Conservation (phyloP, 2,113 vertebrate genomes). For the Tiliqua scincoides region DNA sequence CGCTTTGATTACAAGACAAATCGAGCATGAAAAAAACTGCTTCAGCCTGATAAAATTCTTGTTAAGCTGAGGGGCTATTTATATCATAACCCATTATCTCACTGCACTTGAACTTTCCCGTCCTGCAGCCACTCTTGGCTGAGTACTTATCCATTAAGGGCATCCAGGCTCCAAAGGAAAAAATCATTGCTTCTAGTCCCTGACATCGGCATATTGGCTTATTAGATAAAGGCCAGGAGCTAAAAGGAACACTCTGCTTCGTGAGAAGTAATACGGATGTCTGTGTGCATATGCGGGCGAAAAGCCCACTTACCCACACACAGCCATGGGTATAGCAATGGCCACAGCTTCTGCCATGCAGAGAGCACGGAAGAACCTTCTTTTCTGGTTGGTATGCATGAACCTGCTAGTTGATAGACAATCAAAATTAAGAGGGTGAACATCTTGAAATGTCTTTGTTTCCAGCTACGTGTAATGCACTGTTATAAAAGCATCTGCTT, state of each 20-base stretch:
- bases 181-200: conserved; percentile 18
- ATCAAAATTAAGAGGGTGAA: neutral
- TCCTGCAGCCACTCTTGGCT: conserved; percentile 29
- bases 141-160: conserved; percentile 24
- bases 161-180: conserved; percentile 24
- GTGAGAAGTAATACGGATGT: neutral
- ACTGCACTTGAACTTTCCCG: conserved; percentile 54
- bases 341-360: neutral
- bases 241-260: neutral
- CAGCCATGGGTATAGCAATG: neutral
- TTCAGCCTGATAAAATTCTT: conserved; percentile 62
- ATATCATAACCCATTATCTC: conserved; percentile 59
- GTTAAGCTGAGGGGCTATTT: conserved; percentile 59
- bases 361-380: neutral
- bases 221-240: conserved; percentile 16
- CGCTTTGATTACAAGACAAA: conserved; percentile 60
- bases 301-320: too few relatives aligned
- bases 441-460: neutral
- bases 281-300: too few relatives aligned
- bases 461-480: neutral
- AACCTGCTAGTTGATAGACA: neutral
- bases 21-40: conserved; percentile 48
- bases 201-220: neutral
- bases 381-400: neutral
- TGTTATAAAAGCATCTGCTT: neutral